Evolutionary conservation across 2,888 invertebrate species (phyloP), one percentile per base, ranked within the genome.

Genomic region (Eupithecia dodoneata): DNA sequence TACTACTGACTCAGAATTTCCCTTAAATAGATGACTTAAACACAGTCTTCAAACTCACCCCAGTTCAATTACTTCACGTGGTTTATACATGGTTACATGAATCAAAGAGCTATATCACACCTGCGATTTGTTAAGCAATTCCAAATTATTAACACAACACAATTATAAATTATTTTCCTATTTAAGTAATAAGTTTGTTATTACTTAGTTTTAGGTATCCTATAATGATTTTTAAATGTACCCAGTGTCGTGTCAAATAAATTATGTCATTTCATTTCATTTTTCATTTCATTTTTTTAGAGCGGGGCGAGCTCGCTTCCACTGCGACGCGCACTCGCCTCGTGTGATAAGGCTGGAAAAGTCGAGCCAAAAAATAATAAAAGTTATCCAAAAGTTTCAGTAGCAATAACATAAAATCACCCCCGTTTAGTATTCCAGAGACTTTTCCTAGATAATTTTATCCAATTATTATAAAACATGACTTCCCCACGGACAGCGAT

Each of bases 391-490:
- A 42, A 69, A 69, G 45, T 69, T 67, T 47, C 47, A 70, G 30
- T 47, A 18, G 47, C 42, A 30, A 72, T 63, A 41, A 59, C 76
- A 78, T 66, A 72, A 78, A 79, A 78, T 74, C 75, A 72, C 65
- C 67, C 18, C 63, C 76, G 72, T 45, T 81, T 79, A 77, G 78
- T 80, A 82, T 82, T 82, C 82, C 42, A 45, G 65, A 63, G 78
- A 71, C 72, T 71, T 73, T 75, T 77, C 77, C 72, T 76, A 79
- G 80, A 79, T 79, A 76, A 82, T 81, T 81, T 80, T 73, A 78
- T 79, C 78, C 74, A 81, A 82, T 82, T 82, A 80, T 79, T 78
- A 76, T 79, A 79, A 79, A 79, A 81, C 79, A 79, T 74, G 49
- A 75, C 76, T 66, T 74, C 76, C 74, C 76, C 4, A 59, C 59